These are phyloP conservation scores for Gymnarchus niloticus DNA, from an alignment of 2,113 vertebrate species.

Conservation along the genomic window DNA sequence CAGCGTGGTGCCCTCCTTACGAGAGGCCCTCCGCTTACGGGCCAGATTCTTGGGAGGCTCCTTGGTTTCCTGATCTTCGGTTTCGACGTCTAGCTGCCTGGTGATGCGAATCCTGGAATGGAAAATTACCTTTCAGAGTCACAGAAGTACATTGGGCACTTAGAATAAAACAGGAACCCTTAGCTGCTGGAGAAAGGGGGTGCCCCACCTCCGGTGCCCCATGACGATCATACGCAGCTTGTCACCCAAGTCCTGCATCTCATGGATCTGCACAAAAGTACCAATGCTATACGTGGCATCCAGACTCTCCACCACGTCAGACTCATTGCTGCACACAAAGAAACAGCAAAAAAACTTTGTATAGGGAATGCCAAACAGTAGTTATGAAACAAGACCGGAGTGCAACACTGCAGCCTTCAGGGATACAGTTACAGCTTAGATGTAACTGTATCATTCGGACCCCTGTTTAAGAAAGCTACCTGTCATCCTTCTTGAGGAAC, in stretches of 20 bases:
- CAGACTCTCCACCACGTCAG: conserved; percentile 82
- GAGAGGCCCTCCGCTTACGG: conserved; percentile 8
- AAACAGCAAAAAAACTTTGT: conserved; percentile 22
- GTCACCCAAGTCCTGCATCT: conserved; percentile 97
- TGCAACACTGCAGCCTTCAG: neutral
- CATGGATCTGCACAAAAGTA: conserved; percentile 96
- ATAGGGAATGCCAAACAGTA: neutral
- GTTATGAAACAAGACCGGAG: too few relatives aligned
- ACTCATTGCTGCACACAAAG: conserved; percentile 71
- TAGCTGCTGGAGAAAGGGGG: neutral
- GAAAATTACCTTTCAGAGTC: neutral
- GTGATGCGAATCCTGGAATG: conserved; percentile 77
- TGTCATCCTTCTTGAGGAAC: conserved; percentile 89
- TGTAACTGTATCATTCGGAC: neutral
- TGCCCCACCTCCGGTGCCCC: conserved; percentile 80
- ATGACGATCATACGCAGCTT: conserved; percentile 97
- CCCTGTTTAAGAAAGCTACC: conserved; percentile 53
- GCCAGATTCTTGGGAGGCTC: conserved; percentile 51
- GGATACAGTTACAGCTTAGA: neutral
- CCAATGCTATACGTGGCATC: conserved; percentile 85
- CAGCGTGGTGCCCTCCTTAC: conserved; percentile 61
- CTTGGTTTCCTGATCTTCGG: conserved; percentile 58
- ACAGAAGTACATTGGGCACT: neutral
- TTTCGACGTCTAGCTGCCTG: conserved; percentile 74
- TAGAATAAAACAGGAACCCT: neutral